These are phyloP conservation scores for Pomacea canaliculata DNA, from an alignment of 2,888 invertebrate genomes.

Conservation along the genomic window DNA sequence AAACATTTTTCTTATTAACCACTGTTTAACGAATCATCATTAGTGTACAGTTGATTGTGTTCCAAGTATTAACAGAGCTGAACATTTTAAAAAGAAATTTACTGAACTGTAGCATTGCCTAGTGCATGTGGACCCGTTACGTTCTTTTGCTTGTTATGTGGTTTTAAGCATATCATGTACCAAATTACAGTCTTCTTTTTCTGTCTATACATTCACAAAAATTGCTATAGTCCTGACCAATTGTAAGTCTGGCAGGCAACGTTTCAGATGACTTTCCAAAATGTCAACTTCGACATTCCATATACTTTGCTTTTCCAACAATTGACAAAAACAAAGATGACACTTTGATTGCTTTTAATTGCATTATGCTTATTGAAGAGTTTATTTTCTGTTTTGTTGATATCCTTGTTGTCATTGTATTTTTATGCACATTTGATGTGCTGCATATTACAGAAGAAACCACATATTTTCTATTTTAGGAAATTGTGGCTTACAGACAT, in stretches of 20 bases:
- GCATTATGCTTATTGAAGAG: background rate
- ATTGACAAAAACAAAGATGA: background rate
- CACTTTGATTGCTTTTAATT: slow-evolving; percentile 4
- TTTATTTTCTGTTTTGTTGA: background rate
- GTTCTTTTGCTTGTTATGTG: background rate
- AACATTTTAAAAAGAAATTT: no score
- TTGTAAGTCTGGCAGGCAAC: no score
- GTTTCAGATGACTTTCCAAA: slow-evolving; percentile 1
- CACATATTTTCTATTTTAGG: background rate
- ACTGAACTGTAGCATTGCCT: no score
- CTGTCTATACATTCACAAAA: background rate
- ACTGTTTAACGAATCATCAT: no score
- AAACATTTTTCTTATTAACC: no score
- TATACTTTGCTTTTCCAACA: background rate
- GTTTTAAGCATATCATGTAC: background rate
- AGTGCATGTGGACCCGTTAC: no score
- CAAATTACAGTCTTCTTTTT: background rate
- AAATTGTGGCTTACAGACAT: background rate
- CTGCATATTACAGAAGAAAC: no score
- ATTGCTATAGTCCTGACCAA: background rate
- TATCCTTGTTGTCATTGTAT: background rate
- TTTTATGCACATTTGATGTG: background rate
- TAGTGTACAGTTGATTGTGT: no score
- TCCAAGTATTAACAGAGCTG: no score
- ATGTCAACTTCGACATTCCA: slow-evolving; percentile 2